Conservation (phyloP, 2,888 invertebrate genomes). For the Luperina testacea region DNA sequence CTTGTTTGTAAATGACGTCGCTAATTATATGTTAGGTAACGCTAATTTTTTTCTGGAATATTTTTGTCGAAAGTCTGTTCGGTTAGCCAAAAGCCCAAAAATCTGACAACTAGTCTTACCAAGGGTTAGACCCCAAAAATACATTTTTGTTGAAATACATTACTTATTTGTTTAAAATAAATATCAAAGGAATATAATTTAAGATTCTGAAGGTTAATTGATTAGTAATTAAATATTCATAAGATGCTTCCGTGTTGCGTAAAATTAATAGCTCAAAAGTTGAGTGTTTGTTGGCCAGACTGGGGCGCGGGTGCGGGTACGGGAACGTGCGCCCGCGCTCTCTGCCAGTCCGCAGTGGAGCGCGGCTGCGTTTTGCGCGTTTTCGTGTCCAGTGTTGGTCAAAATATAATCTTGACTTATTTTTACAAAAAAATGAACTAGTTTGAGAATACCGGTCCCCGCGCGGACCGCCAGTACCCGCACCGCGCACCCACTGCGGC, state of each 20-base stretch:
- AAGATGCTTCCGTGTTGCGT: conserved; percentile 18
- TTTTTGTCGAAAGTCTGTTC: neutral
- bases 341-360: no score
- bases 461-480: no score
- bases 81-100: neutral
- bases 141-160: neutral
- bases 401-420: no score
- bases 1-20: conserved; percentile 5
- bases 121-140: no score
- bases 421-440: no score
- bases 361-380: no score
- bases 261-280: conserved; percentile 1
- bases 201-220: conserved; percentile 18
- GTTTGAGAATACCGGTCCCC: no score
- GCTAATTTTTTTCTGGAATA: neutral
- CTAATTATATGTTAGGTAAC: neutral
- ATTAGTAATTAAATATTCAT: conserved; percentile 19
- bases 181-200: neutral
- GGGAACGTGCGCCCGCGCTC: no score
- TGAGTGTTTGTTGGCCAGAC: no score
- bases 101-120: neutral
- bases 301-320: no score
- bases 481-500: no score
- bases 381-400: no score
- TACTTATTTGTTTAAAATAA: conserved; percentile 7